Evolutionary conservation across 2,888 invertebrate species (phyloP), one percentile per base, ranked within the genome.

Genomic region (Trissolcus japonicus): DNA sequence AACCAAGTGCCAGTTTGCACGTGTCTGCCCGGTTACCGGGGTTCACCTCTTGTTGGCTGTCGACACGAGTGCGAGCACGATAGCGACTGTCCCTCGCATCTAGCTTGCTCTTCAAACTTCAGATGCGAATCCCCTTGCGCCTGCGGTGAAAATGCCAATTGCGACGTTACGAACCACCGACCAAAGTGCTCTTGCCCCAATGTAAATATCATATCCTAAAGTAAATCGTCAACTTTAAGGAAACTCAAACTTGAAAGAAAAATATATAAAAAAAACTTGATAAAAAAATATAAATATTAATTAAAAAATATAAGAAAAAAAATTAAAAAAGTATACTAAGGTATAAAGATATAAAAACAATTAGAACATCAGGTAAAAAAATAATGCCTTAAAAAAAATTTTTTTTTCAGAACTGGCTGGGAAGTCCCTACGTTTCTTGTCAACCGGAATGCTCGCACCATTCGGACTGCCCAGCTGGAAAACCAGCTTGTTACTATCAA

Each of bases 41-140:
- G 96, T 53, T 94, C 94, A 79, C 95, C 96, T 9, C 86, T 95
- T 57, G 87, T 90, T 25, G 95, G 95, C 1, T 96, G 96, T 84
- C 92, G 93, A 11, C 96, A 95, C 85, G 96, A 96, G 89, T 96
- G 95, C 84, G 95, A 95, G 68, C 91, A 92, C 7, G 95, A 95
- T 85, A 89, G 91, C 25, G 95, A 96, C 82, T 96, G 95, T 83
- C 91, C 92, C 1, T 87, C 91, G 16, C 92, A 93, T 79, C 92
- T 94, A 80, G 92, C 93, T 67, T 96, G 96, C 85, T 89, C 89
- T 1, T 91, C 94, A 68, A 91, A 92, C 83, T 95, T 93, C 90
- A 94, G 92, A 86, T 96, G 96, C 85, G 91, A 92, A 79, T 94
- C 93, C 81, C 94, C 95, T 0, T 96, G 96, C 87, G 92, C 93